These are phyloP conservation scores for Dendrocopos noguchii DNA, from an alignment of 2,113 vertebrate genomes.

Conservation along the genomic window DNA sequence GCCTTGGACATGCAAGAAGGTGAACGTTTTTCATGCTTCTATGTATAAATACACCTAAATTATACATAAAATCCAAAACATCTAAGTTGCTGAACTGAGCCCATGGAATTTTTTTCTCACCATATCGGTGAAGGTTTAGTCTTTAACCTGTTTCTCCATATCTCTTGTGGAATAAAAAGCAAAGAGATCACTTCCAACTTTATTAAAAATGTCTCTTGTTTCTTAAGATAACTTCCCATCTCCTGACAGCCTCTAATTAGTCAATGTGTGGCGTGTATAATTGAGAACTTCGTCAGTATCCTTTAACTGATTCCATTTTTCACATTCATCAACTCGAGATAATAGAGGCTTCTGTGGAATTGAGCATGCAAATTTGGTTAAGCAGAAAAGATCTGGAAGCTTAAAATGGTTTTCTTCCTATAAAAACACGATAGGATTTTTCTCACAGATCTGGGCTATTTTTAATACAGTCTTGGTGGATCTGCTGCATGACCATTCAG, in stretches of 20 bases:
- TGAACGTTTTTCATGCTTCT: neutral
- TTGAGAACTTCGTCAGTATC: neutral
- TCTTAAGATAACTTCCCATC: neutral
- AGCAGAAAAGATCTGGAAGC: neutral
- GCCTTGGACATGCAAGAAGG: neutral
- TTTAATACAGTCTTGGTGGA: neutral
- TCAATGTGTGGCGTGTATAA: neutral
- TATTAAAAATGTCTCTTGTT: neutral
- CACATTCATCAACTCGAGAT: neutral
- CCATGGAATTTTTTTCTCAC: neutral
- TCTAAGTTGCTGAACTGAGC: neutral
- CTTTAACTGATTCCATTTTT: neutral
- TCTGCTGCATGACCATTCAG: neutral
- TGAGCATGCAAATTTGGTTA: neutral
- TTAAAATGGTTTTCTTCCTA: neutral
- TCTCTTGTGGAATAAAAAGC: neutral
- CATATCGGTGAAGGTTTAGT: neutral
- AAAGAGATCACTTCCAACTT: neutral
- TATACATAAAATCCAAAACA: neutral
- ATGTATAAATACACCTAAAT: neutral
- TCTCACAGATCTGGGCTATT: neutral
- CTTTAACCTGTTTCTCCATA: neutral
- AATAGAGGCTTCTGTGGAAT: neutral
- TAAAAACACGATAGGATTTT: neutral
- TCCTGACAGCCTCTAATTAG: neutral